A percentile compares a stretch with the other conserved stretches of the same genome.
Evolutionary conservation across 2,888 invertebrate genomes (phyloP).

Genomic region (Xanthorhoe spadicearia): DNA sequence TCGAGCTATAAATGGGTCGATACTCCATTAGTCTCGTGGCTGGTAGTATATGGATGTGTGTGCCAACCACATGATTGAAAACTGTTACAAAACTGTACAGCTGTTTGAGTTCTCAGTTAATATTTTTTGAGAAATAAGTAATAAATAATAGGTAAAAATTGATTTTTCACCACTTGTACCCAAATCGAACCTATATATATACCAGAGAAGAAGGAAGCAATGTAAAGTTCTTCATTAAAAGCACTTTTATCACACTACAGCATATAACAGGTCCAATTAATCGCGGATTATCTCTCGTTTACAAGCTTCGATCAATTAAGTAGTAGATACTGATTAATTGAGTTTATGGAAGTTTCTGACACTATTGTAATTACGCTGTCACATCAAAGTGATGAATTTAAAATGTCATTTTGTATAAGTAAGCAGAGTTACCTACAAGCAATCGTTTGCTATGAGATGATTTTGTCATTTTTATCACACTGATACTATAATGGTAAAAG

Average conservation of each 20-base stretch:
- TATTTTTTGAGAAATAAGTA: too few relatives aligned
- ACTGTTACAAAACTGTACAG: not conserved
- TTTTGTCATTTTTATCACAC: too few relatives aligned
- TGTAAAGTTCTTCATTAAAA: too few relatives aligned
- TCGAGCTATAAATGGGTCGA: slow-evolving; percentile 48
- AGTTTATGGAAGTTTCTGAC: not conserved
- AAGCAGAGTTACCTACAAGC: too few relatives aligned
- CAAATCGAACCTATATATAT: too few relatives aligned
- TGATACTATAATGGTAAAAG: too few relatives aligned
- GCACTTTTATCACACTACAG: too few relatives aligned
- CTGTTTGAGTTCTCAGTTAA: not conserved
- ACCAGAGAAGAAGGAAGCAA: too few relatives aligned
- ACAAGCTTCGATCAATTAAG: not conserved
- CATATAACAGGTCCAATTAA: too few relatives aligned
- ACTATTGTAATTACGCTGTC: not conserved
- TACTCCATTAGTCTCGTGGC: slow-evolving; percentile 50
- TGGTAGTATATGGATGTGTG: slow-evolving; percentile 10
- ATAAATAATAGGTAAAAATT: too few relatives aligned
- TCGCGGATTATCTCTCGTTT: not conserved
- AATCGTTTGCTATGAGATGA: too few relatives aligned
- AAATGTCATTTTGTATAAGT: not conserved
- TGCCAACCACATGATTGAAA: slow-evolving; percentile 4
- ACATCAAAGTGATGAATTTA: not conserved
- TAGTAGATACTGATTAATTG: not conserved
- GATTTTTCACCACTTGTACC: too few relatives aligned